These are phyloP conservation scores for Zosterops lateralis DNA, from an alignment of 2,113 vertebrate species.

Conservation along the genomic window DNA sequence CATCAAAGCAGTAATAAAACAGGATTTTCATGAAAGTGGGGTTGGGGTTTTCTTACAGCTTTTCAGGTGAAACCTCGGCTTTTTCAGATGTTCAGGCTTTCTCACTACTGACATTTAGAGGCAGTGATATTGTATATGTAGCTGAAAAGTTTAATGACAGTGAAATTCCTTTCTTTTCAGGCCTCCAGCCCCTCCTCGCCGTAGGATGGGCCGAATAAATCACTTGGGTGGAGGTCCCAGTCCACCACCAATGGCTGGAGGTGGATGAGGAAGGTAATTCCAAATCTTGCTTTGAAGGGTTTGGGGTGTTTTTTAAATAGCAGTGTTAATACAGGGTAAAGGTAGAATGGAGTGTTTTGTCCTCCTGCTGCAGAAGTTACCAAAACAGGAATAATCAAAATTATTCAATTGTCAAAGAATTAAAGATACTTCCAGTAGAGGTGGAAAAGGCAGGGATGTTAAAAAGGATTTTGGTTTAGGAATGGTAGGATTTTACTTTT, in stretches of 20 bases:
- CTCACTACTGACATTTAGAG: neutral
- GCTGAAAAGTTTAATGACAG: neutral
- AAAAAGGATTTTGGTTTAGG: neutral
- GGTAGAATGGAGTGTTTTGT: neutral
- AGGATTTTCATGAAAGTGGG: accelerated
- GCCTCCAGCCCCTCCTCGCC: constrained; percentile 86
- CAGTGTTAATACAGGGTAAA: neutral
- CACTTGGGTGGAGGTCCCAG: constrained; percentile 83
- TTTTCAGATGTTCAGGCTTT: neutral
- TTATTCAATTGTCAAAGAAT: neutral
- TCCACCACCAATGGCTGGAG: constrained; percentile 93
- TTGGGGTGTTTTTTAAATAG: neutral
- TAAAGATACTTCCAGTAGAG: neutral
- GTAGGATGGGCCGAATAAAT: constrained; percentile 90
- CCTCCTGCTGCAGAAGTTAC: neutral
- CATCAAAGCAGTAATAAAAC: neutral
- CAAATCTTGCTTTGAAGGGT: neutral
- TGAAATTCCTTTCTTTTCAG: constrained; percentile 62
- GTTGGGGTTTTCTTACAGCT: neutral
- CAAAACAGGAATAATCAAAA: neutral
- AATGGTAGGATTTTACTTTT: neutral
- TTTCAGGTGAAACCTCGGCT: neutral
- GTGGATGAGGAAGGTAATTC: constrained; percentile 97
- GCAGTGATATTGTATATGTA: neutral
- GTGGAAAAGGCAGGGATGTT: neutral